Conservation (phyloP, 64 coral and sea anemone genomes). For the Montipora capricornis region DNA sequence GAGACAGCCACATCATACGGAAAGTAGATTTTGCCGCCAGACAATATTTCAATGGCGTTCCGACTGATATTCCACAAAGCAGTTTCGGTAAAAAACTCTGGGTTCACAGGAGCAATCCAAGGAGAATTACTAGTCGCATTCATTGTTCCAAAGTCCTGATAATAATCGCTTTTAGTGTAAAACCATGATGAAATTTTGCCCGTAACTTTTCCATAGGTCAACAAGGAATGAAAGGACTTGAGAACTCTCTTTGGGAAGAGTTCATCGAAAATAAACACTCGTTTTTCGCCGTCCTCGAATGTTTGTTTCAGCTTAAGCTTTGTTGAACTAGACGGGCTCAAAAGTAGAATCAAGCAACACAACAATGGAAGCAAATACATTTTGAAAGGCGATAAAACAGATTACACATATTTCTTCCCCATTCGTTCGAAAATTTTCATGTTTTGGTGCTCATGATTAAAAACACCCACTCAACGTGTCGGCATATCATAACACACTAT, state of each 20-base stretch:
- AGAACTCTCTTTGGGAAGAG: conserved; percentile 41
- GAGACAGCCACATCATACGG: conserved; percentile 72
- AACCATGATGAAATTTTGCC: conserved; percentile 81
- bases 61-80: conserved; percentile 62
- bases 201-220: conserved; percentile 46
- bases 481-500: no score
- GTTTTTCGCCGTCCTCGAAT: conserved; percentile 54
- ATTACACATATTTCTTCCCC: no score
- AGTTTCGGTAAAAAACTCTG: conserved; percentile 70
- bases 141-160: conserved; percentile 44
- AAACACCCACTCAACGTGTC: no score
- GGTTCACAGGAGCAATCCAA: conserved; percentile 80
- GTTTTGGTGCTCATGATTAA: no score
- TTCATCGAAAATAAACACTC: conserved; percentile 69
- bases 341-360: not conserved
- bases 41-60: conserved; percentile 39
- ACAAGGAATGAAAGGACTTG: conserved; percentile 29
- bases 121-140: conserved; percentile 77
- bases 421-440: not conserved
- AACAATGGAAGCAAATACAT: not conserved
- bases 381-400: not conserved
- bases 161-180: conserved; percentile 65
- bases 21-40: conserved; percentile 67
- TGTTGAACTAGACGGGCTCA: not conserved
- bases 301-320: not conserved